phyloP scores from a whole-genome alignment of 2,797 vertebrate species.

The Peromyscus melanophrys region DNA sequence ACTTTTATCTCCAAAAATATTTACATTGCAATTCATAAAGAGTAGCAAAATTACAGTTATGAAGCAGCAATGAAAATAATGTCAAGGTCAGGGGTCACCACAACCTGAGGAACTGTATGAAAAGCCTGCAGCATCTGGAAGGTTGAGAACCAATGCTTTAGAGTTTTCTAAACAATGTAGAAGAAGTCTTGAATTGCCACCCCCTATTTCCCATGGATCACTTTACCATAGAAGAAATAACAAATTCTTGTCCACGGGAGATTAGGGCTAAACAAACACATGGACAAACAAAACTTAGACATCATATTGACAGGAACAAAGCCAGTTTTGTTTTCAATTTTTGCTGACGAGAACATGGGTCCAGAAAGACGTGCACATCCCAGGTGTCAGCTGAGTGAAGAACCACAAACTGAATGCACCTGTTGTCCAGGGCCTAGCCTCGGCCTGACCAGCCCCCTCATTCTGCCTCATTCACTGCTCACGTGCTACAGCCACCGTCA shows the following conservation, averaged over 20 bases:
- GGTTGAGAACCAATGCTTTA: background rate
- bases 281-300: background rate
- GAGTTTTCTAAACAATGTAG: conserved; percentile 2
- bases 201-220: background rate
- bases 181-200: conserved; percentile 15
- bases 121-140: background rate
- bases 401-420: background rate
- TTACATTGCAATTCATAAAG: background rate
- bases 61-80: background rate
- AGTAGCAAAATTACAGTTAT: background rate
- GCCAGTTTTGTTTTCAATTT: background rate
- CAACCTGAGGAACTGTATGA: background rate
- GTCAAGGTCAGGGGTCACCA: background rate
- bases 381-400: background rate
- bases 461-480: background rate
- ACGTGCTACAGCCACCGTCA: fast-evolving
- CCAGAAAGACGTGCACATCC: background rate
- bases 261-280: background rate
- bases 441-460: fast-evolving
- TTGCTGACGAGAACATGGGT: background rate
- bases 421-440: background rate
- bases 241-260: background rate
- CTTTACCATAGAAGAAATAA: background rate
- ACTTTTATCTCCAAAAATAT: background rate
- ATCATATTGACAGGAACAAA: background rate